Percentiles rank a stretch among this genome's conserved stretches.
Evolutionary conservation across 2,888 invertebrate species (phyloP).

Genomic region (Agrilus mali): DNA sequence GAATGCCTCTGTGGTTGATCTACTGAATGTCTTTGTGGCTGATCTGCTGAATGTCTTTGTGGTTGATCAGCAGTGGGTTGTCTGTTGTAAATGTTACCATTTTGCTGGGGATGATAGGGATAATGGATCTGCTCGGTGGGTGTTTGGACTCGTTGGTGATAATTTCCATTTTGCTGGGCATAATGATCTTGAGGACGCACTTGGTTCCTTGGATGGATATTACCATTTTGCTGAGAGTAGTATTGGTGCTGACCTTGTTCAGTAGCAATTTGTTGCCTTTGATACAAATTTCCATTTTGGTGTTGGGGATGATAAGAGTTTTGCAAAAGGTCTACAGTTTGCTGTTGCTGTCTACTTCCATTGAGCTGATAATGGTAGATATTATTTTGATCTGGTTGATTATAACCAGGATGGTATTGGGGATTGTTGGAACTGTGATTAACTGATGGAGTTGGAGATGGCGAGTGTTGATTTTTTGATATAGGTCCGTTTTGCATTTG

Average conservation of each 20-base stretch:
- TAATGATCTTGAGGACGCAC: constrained; percentile 18
- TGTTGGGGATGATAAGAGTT: constrained; percentile 13
- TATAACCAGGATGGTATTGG: too few species aligned
- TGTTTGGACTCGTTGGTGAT: constrained; percentile 12
- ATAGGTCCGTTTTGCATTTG: too few species aligned
- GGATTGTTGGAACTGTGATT: too few species aligned
- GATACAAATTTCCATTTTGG: constrained; percentile 13
- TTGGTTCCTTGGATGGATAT: constrained; percentile 4
- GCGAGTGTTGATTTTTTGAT: too few species aligned
- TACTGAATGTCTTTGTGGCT: too few species aligned
- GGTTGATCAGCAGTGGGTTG: constrained; percentile 6
- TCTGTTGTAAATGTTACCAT: background rate
- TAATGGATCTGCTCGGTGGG: constrained; percentile 4
- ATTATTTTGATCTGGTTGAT: too few species aligned
- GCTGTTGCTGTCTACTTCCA: constrained; percentile 1
- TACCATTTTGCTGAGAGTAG: background rate
- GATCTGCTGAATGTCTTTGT: constrained; percentile 1
- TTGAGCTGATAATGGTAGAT: too few species aligned
- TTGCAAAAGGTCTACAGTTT: background rate
- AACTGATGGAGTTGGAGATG: too few species aligned
- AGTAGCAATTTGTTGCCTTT: constrained; percentile 18
- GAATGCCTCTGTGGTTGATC: constrained; percentile 9
- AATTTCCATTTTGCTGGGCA: constrained; percentile 16
- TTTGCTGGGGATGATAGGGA: constrained; percentile 4
- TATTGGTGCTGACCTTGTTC: constrained; percentile 15